Conservation (phyloP, 2,797 vertebrate genomes). For the Trematomus bernacchii region DNA sequence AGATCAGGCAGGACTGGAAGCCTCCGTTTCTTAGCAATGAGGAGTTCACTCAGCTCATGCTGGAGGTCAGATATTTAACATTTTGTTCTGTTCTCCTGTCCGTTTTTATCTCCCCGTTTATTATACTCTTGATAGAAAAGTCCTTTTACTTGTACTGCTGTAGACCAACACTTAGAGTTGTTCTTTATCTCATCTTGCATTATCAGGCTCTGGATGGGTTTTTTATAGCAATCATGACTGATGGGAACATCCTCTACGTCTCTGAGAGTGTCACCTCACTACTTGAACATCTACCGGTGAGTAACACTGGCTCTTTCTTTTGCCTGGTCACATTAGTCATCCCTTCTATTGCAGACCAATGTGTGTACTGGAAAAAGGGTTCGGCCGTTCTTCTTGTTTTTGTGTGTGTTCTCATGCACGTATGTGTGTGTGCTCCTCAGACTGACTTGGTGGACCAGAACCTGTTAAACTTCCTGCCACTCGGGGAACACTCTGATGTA, state of each 20-base stretch:
- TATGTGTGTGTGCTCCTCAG: constrained; percentile 46
- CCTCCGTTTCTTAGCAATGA: constrained; percentile 98
- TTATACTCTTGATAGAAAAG: constrained; percentile 13
- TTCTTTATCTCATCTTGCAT: constrained; percentile 5
- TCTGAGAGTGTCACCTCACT: constrained; percentile 97
- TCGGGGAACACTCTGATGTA: constrained; percentile 94
- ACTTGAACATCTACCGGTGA: constrained; percentile 98
- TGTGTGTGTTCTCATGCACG: neutral
- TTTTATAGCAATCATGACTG: constrained; percentile 99
- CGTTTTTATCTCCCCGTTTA: constrained; percentile 8
- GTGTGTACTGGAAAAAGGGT: neutral
- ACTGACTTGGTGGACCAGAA: constrained; percentile 98
- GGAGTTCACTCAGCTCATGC: constrained; percentile 99
- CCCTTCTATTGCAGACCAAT: constrained; percentile 10
- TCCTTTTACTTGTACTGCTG: neutral
- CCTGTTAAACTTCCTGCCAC: constrained; percentile 97
- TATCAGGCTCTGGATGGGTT: constrained; percentile 96
- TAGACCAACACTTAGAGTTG: neutral
- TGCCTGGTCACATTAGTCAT: constrained; percentile 7
- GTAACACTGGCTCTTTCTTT: constrained; percentile 59
- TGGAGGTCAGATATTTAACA: constrained; percentile 89
- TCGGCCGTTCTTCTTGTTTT: constrained; percentile 1
- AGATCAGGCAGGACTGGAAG: constrained; percentile 99
- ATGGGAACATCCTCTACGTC: constrained; percentile 97
- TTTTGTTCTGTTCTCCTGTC: constrained; percentile 15